Conservation (phyloP, 2,113 vertebrate genomes). For the Engystomops pustulosus region DNA sequence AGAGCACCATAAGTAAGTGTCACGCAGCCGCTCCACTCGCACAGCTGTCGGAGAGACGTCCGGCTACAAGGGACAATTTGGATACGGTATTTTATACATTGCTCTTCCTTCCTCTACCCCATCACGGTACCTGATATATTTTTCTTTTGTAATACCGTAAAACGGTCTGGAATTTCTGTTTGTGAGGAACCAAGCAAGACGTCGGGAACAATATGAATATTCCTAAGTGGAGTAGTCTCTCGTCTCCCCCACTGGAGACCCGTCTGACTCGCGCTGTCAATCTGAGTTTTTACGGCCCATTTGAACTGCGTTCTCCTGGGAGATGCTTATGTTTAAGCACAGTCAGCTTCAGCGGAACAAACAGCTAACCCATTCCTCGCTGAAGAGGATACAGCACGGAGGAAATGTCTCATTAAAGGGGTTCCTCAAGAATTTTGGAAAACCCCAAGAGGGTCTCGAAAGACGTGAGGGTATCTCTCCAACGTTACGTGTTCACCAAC, state of each 20-base stretch:
- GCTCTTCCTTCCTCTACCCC: no score
- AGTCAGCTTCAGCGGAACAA: conserved; percentile 16
- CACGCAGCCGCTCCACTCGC: conserved; percentile 13
- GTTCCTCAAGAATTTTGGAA: no score
- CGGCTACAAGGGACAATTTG: not conserved
- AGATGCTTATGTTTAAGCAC: conserved; percentile 43
- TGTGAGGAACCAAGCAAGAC: not conserved
- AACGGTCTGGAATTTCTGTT: not conserved
- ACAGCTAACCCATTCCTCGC: conserved; percentile 20
- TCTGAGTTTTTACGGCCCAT: conserved; percentile 56
- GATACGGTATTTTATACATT: not conserved
- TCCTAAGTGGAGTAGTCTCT: not conserved
- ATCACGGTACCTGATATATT: no score
- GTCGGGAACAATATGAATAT: conserved; percentile 24
- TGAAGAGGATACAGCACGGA: not conserved
- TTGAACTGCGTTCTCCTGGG: conserved; percentile 33
- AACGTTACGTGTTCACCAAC: no score
- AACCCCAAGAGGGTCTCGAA: no score
- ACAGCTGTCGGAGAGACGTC: not conserved
- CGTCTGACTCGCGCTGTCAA: conserved; percentile 42
- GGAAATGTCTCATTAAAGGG: not conserved
- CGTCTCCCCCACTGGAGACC: not conserved
- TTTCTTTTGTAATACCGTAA: not conserved
- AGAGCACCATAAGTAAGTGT: conserved; percentile 23
- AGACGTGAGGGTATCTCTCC: no score